Base-by-base conservation (phyloP, 2,113 vertebrate genomes). In the Tragelaphus imberbis region DNA sequence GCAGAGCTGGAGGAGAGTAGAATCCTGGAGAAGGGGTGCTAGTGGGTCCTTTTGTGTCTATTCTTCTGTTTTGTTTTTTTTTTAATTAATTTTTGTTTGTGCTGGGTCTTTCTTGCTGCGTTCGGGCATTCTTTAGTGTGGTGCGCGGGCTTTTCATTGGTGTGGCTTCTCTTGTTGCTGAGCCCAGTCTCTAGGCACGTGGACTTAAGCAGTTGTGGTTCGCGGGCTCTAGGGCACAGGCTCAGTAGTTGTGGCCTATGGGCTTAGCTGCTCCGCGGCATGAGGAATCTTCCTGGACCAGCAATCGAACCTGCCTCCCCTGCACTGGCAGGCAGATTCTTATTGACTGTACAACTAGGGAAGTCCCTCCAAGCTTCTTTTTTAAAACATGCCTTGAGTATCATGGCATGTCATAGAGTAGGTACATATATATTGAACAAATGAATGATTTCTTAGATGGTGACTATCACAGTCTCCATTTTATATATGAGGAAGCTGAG, bases 81-180 rank as follows among this genome's bases (percentile, higher is more conserved):
- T 30, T 49, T 10, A 80, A 30, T 30, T 33, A 30, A 33, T 65
- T 63, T 56, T 6, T 28, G 44, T 30, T 12, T 33, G 51, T 2
- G 0, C 14, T 27, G 82, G 15, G 11, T 44, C 71, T 75, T 44
- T 44, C 71, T 77, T 77, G 71, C 12, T 77, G 71, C 4, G 5
- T 44, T 23, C 2, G 7, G 40, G 71, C 40, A 25, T 77, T 77
- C 71, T 77, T 25, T 44, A 3, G 71, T 7, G 23, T 44, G 23
- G 21, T 7, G 6, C 3, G 0, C 0, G 6, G 71, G 40, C 40
- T 77, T 77, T 44, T 27, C 71, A 44, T 44, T 77, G 40, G 3
- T 7, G 12, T 77, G 23, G 71, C 12, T 44, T 77, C 23, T 15
- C 40, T 44, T 77, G 71, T 15, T 44, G 40, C 71, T 23, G 6